phyloP scores from a whole-genome alignment of 1,140 invertebrate species.

The Lutraria rhynchaena region DNA sequence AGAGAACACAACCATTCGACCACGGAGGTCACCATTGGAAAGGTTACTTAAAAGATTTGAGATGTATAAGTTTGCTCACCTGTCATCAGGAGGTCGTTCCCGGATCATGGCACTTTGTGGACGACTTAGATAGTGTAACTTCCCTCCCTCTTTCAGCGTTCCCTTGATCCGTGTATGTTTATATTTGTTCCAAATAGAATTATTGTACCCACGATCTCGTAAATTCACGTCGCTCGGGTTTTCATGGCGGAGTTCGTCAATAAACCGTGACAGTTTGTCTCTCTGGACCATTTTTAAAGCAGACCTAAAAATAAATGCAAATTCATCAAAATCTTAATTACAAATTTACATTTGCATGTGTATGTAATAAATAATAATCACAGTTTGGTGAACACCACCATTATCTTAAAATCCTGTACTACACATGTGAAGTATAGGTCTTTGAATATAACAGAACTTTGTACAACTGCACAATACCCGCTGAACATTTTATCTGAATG shows the following conservation, averaged over 20 bases:
- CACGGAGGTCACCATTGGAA: no score
- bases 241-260: constrained; percentile 65
- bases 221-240: constrained; percentile 65
- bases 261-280: constrained; percentile 63
- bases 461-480: no score
- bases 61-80: constrained; percentile 59
- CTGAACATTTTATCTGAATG: no score
- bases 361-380: no score
- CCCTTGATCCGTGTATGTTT: constrained; percentile 68
- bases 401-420: no score
- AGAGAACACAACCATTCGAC: no score
- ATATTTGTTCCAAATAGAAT: constrained; percentile 72
- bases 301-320: constrained; percentile 63
- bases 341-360: no score
- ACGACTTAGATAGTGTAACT: constrained; percentile 65
- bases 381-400: no score
- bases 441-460: no score
- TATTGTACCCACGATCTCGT: constrained; percentile 68
- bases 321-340: no score
- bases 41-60: no score
- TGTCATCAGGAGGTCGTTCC: constrained; percentile 61
- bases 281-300: constrained; percentile 72
- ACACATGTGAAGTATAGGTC: background rate
- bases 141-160: constrained; percentile 68
- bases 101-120: constrained; percentile 49